A percentile compares a stretch with the other conserved stretches of the same genome.
These are phyloP conservation scores for Cathartes aura DNA, from an alignment of 2,113 vertebrate genomes.

Conservation along the genomic window DNA sequence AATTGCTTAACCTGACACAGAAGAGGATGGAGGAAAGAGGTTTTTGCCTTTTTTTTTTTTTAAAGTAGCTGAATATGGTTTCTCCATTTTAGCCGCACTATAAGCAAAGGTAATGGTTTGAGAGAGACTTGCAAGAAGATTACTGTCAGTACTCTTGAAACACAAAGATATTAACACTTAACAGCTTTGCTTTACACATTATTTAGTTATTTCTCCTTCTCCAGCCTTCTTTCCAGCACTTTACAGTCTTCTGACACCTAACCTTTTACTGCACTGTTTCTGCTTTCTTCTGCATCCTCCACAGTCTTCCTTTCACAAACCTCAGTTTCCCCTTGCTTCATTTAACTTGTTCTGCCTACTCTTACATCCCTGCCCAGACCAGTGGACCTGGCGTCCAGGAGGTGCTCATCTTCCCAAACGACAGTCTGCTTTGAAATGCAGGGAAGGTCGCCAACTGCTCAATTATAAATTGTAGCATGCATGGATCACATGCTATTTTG, in stretches of 20 bases:
- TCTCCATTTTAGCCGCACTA: not conserved
- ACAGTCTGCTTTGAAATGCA: not conserved
- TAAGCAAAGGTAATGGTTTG: not conserved
- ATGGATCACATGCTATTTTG: fast-evolving
- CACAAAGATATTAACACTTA: not conserved
- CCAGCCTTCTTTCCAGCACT: not conserved
- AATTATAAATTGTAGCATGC: fast-evolving
- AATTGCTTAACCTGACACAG: not conserved
- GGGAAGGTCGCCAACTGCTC: fast-evolving
- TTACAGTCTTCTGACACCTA: not conserved
- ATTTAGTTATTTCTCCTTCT: not conserved
- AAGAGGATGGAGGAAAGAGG: not conserved
- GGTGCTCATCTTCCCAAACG: not conserved
- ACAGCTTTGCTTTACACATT: not conserved
- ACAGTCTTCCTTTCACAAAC: not conserved
- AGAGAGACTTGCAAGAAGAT: not conserved
- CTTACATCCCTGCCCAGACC: not conserved
- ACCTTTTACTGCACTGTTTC: not conserved
- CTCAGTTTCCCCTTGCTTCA: fast-evolving
- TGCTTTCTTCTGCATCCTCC: not conserved
- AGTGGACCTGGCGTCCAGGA: fast-evolving
- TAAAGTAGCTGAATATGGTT: not conserved
- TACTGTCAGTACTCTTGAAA: slow-evolving; percentile 2
- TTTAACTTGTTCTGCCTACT: not conserved
- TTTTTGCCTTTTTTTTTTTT: not conserved